Base-by-base conservation (phyloP, 2,888 invertebrate genomes). In the Pristionchus japonicus region DNA sequence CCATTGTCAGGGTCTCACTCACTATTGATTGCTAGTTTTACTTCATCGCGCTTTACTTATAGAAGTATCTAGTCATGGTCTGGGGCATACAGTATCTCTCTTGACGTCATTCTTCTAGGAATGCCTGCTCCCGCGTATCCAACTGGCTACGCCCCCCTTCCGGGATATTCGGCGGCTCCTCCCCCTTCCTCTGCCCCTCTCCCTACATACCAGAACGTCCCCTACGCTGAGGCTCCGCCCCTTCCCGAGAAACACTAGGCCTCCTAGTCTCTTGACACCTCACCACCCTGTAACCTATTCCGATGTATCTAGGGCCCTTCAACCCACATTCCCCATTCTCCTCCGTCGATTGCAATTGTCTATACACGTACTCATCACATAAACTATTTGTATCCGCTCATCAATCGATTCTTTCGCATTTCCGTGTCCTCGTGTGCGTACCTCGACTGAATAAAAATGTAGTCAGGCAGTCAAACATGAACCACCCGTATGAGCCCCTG, bases 221-320 rank as follows among this genome's bases (percentile, higher is more conserved):
- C 89, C 23, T 89, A 90, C 34, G 89, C 86, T 52, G 89, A 90
- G 52, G 90, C 90, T 43, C 86, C 88, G 34, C 90, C 90, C 88
- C 90, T 90, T 77, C 90, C 90, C 31, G 61, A 89, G 7, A 90
- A 90, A 70, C 87, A 90, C 84, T 89, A 87, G 88, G 23, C n/a
- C 27, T 74, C 23, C 77, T 17, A n/a, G 20, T 34, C 31, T 17
- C 37, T 31, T 34, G 13, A 0, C 34, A 67, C 70, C 37, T 34
- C 31, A n/a, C n/a, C n/a, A n/a, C n/a, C n/a, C n/a, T n/a, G n/a
- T n/a, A n/a, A n/a, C n/a, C n/a, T n/a, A n/a, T n/a, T n/a, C n/a
- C n/a, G n/a, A n/a, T n/a, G n/a, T n/a, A n/a, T n/a, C n/a, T n/a
- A n/a, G n/a, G n/a, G n/a, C n/a, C n/a, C n/a, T n/a, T n/a, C n/a